Conservation (phyloP, 2,888 invertebrate species). For the Morpho deidamia region DNA sequence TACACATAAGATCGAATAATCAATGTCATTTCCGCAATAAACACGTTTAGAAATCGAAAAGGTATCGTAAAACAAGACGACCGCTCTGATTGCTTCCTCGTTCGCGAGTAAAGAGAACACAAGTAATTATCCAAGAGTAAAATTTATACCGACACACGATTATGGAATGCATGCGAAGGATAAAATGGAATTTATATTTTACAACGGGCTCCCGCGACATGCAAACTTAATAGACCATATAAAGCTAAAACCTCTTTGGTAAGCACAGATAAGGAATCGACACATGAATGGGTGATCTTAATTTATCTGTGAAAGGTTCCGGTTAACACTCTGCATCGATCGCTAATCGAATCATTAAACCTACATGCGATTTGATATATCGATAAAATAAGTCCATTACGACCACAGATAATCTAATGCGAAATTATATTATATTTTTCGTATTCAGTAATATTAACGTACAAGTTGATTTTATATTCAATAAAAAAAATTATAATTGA, state of each 20-base stretch:
- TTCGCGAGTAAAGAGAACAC: conserved; percentile 41
- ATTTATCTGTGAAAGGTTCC: conserved; percentile 68
- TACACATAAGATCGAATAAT: conserved; percentile 19
- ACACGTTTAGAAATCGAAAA: conserved; percentile 56
- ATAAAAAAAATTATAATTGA: too few species aligned
- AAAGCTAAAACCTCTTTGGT: conserved; percentile 36
- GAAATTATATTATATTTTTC: neutral
- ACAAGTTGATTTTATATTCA: neutral
- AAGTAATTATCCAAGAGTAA: conserved; percentile 62
- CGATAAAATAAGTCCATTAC: conserved; percentile 21
- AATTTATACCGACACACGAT: conserved; percentile 61
- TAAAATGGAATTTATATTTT: conserved; percentile 42
- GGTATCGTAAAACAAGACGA: conserved; percentile 55
- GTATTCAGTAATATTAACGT: neutral
- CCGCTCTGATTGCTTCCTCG: conserved; percentile 57
- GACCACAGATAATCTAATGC: conserved; percentile 1
- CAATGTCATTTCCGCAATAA: conserved; percentile 42
- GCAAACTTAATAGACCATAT: conserved; percentile 62
- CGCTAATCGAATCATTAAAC: conserved; percentile 62
- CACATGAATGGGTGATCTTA: conserved; percentile 74
- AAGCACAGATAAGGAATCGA: conserved; percentile 59
- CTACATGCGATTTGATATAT: conserved; percentile 57
- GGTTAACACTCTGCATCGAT: conserved; percentile 58
- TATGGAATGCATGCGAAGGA: conserved; percentile 35
- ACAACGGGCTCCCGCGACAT: conserved; percentile 51